Evolutionary conservation across 2,888 invertebrate genomes (phyloP).

Genomic region (Patella pellucida): DNA sequence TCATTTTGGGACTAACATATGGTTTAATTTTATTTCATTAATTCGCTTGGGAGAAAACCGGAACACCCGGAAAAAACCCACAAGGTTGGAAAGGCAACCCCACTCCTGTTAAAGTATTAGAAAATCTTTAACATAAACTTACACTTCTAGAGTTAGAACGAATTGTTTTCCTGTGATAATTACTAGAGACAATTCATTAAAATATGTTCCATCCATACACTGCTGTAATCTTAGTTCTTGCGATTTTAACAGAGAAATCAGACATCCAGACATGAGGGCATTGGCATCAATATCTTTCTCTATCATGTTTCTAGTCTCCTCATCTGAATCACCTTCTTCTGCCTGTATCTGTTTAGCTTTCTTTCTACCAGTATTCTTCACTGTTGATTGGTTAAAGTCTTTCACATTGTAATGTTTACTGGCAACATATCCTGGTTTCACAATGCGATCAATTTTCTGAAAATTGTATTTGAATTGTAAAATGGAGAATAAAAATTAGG

Average conservation of each 20-base stretch:
- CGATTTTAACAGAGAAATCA: slow-evolving; percentile 25
- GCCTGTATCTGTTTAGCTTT: neutral
- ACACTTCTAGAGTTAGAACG: slow-evolving; percentile 22
- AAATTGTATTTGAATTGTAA: slow-evolving; percentile 5
- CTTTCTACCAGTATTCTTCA: slow-evolving; percentile 15
- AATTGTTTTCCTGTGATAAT: slow-evolving; percentile 27
- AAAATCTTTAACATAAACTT: slow-evolving; percentile 6
- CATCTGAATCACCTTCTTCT: neutral
- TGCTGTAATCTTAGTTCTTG: slow-evolving; percentile 27
- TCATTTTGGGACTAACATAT: no score
- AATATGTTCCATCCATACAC: slow-evolving; percentile 34
- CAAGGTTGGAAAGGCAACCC: no score
- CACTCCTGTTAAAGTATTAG: no score
- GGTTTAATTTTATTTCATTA: no score
- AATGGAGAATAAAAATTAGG: neutral
- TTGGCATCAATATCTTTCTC: neutral
- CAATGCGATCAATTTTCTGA: slow-evolving; percentile 42
- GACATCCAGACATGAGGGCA: slow-evolving; percentile 20
- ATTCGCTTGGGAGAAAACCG: no score
- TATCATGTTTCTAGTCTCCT: neutral
- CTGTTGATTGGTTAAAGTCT: slow-evolving; percentile 29
- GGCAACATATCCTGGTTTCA: slow-evolving; percentile 43
- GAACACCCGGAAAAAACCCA: no score
- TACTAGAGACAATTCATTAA: slow-evolving; percentile 23
- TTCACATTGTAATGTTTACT: slow-evolving; percentile 23